Percentiles rank a stretch among this genome's conserved stretches.
Conservation (phyloP, 2,888 invertebrate genomes). For the Dynastes tityus region DNA sequence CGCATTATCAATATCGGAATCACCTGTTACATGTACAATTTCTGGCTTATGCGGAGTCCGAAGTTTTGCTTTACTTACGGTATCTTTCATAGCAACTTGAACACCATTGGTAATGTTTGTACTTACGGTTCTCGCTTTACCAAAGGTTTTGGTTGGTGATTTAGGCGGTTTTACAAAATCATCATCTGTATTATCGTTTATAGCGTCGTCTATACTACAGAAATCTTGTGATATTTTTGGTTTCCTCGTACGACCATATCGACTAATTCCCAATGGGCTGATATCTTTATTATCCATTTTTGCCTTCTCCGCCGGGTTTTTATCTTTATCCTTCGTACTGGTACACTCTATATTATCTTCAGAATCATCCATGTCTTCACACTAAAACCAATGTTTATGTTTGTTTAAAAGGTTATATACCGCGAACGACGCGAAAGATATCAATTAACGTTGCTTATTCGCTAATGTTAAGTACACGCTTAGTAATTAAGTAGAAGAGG, state of each 20-base stretch:
- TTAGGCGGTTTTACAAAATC: constrained; percentile 21
- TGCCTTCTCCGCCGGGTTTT: background rate
- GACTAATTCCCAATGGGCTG: constrained; percentile 66
- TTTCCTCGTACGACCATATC: constrained; percentile 76
- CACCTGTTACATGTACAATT: constrained; percentile 53
- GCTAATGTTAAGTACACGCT: background rate
- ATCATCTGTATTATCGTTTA: constrained; percentile 52
- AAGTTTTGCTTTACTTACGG: background rate
- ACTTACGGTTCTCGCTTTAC: background rate
- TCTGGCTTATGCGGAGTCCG: constrained; percentile 12
- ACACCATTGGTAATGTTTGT: constrained; percentile 15
- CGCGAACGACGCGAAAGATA: background rate
- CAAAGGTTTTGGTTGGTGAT: constrained; percentile 19
- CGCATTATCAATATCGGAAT: constrained; percentile 32
- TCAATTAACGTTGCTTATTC: background rate
- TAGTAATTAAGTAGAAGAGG: background rate
- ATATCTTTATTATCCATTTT: constrained; percentile 20
- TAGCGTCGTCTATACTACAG: constrained; percentile 68
- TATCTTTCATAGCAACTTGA: background rate
- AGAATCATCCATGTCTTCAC: constrained; percentile 31
- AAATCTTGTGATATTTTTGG: constrained; percentile 72
- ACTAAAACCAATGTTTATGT: constrained; percentile 31
- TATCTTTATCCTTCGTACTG: background rate
- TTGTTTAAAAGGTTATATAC: constrained; percentile 38
- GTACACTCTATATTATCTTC: constrained; percentile 15